These are phyloP conservation scores for Perithous albicinctus DNA, from an alignment of 2,888 invertebrate genomes.

Conservation along the genomic window DNA sequence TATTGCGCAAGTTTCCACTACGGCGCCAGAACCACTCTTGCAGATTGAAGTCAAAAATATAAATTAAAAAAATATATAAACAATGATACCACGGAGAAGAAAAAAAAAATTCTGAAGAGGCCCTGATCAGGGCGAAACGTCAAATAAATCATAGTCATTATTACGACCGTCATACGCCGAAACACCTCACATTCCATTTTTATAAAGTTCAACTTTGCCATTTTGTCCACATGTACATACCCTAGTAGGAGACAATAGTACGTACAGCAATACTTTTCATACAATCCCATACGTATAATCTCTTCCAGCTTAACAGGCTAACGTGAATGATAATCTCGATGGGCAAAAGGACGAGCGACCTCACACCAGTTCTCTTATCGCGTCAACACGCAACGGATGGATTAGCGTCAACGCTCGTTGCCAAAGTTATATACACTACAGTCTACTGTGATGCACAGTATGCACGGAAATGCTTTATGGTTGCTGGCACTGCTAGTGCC, in stretches of 20 bases:
- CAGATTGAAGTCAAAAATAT: not conserved
- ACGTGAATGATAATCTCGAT: not conserved
- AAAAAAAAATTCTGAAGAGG: no score
- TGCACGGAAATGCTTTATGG: not conserved
- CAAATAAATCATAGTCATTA: no score
- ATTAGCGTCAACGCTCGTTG: constrained; percentile 1
- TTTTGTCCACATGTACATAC: no score
- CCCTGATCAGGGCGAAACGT: no score
- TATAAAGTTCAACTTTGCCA: no score
- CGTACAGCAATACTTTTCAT: not conserved
- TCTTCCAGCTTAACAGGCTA: constrained; percentile 7
- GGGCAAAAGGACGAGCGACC: not conserved
- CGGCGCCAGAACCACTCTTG: not conserved
- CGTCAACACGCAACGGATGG: constrained; percentile 5
- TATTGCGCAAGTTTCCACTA: not conserved
- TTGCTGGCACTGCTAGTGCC: constrained; percentile 36
- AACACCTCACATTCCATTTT: no score
- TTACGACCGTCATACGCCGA: no score
- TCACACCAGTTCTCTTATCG: constrained; percentile 16
- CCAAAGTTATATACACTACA: not conserved
- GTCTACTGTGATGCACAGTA: not conserved
- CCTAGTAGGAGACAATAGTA: not conserved
- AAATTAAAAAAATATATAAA: no score
- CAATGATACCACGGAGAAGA: no score
- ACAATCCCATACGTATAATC: not conserved